Base-by-base conservation (phyloP, 1,140 invertebrate species). In the Leptinotarsa defecta region DNA sequence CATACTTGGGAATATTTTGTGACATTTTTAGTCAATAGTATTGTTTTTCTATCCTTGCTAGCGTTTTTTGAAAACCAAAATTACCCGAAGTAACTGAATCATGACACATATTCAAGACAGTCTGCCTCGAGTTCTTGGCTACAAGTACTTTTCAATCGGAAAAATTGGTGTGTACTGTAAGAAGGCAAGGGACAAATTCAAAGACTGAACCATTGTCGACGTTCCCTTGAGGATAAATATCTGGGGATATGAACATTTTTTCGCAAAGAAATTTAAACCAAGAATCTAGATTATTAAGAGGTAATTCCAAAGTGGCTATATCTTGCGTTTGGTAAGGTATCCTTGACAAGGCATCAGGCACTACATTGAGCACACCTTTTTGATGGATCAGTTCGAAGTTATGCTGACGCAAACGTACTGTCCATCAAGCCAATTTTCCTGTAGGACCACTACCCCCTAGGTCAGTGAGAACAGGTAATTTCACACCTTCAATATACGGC, bases 391-490 rank as follows among this genome's bases (percentile, higher is more conserved):
- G 81, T 0, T 85, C 79, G 43, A 86, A 86, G 73, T 82, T 75
- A 79, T 83, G 85, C 48, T 81, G 78, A n/a, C 82, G 80, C 13
- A 87, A 68, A 27, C 79, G 75, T 20, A 86, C 43, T 11, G 79
- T 71, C 88, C 87, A 89, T 48, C 87, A 73, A 1, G 86, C 85
- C 19, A 90, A 75, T 68, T 87, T 61, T 64, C 83, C 85, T 1
- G 75, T 22, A 22, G 20, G 20, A 22, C 20, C 20, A 22, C 20
- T 22, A 22, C 20, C 20, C 20, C 2, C 2, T 22, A 22, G 87
- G 73, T 89, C 88, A 0, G 87, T 88, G 13, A 85, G 77, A 3
- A 88, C 82, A 6, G 22, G 83, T 74, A 90, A 88, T 13, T 84
- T 73, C 6, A 74, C 82, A 6, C 83, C 84, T 71, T 85, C 82